A percentile compares a stretch with the other conserved stretches of the same genome.
Evolutionary conservation across 2,888 invertebrate genomes (phyloP).

Genomic region (Sphaeridia pumilis): DNA sequence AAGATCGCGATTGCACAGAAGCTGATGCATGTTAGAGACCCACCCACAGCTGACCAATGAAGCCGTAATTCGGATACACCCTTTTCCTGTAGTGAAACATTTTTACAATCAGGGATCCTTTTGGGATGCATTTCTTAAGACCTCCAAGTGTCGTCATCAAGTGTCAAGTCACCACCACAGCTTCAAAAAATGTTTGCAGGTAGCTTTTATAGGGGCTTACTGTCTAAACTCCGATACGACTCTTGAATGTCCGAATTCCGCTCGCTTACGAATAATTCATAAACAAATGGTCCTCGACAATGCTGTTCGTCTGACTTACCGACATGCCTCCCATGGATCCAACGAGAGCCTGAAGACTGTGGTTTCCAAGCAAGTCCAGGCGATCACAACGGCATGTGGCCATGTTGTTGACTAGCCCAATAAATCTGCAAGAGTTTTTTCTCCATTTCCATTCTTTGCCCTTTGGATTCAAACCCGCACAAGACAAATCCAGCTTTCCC

Average conservation of each 20-base stretch:
- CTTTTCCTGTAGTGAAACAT: conserved; percentile 14
- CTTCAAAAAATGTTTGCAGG: no score
- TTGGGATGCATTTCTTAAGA: background rate
- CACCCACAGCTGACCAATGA: conserved; percentile 21
- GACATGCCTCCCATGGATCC: no score
- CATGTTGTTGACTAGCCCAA: conserved; percentile 14
- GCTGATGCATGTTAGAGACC: conserved; percentile 18
- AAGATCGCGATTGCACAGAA: conserved; percentile 17
- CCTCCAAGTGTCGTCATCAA: no score
- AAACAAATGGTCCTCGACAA: background rate
- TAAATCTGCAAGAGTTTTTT: conserved; percentile 12
- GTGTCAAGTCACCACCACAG: no score
- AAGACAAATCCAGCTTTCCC: no score
- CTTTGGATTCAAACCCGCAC: background rate
- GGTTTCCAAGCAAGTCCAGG: conserved; percentile 17
- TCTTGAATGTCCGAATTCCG: no score
- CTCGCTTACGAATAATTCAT: no score
- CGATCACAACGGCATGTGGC: conserved; percentile 19
- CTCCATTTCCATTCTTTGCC: conserved; percentile 11
- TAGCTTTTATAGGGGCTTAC: no score
- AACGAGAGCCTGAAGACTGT: conserved; percentile 8
- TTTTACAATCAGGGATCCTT: background rate
- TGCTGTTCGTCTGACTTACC: conserved; percentile 6
- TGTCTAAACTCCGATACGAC: no score
- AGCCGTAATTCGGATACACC: conserved; percentile 3